phyloP scores from a whole-genome alignment of 2,888 invertebrate species.

The Cephus runcator region DNA sequence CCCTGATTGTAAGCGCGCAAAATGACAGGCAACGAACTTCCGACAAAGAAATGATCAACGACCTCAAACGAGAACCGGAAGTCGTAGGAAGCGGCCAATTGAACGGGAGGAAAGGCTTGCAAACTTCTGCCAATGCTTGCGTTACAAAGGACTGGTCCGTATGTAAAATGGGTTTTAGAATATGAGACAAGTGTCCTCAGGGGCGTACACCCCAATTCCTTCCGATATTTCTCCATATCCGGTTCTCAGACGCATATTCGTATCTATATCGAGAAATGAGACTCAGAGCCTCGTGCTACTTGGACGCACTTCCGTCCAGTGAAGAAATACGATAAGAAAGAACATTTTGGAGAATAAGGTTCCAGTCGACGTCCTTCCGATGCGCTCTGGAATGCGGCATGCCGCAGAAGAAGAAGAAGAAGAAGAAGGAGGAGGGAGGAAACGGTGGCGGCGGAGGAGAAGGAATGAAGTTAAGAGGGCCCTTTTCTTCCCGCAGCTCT shows the following conservation, averaged over 20 bases:
- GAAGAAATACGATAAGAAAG: background rate
- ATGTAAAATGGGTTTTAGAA: background rate
- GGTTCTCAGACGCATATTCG: background rate
- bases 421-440: background rate
- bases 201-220: background rate
- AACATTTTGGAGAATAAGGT: background rate
- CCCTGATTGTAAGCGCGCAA: background rate
- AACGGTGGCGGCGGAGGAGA: background rate
- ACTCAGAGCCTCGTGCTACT: background rate
- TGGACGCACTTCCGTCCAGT: background rate
- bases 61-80: constrained; percentile 51
- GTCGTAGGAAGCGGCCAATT: constrained; percentile 58
- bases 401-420: constrained; percentile 1
- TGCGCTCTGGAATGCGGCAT: constrained; percentile 7
- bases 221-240: background rate
- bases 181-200: background rate
- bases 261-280: background rate
- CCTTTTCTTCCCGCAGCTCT: background rate
- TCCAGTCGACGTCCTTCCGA: constrained; percentile 10
- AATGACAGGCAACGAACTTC: constrained; percentile 46
- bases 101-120: constrained; percentile 21
- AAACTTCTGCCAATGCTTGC: background rate
- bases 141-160: background rate
- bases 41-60: constrained; percentile 50
- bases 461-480: background rate